Percentiles rank a stretch among this genome's conserved stretches.
Conservation (phyloP, 2,797 vertebrate species). For the Cephalopachus bancanus region DNA sequence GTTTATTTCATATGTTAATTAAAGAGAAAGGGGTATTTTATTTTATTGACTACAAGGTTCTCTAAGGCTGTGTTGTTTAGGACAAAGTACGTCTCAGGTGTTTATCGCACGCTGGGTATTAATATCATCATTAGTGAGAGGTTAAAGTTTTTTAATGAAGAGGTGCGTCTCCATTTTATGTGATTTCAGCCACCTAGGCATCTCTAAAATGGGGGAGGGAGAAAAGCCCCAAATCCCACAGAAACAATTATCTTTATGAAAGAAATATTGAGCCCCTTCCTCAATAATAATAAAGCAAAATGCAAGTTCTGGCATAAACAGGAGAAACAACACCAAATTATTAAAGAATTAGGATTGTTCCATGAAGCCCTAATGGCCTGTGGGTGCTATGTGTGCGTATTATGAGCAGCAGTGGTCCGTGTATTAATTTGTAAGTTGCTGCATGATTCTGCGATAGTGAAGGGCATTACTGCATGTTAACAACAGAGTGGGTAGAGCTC, state of each 20-base stretch:
- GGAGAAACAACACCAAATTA: constrained; percentile 38
- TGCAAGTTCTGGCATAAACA: constrained; percentile 60
- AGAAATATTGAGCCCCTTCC: constrained; percentile 75
- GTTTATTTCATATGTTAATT: constrained; percentile 95
- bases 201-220: constrained; percentile 66
- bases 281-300: constrained; percentile 69
- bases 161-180: constrained; percentile 81
- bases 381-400: not conserved
- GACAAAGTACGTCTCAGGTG: constrained; percentile 91
- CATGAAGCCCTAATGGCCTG: not conserved
- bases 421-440: not conserved
- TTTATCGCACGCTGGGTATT: constrained; percentile 91
- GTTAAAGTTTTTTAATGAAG: constrained; percentile 89
- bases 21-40: constrained; percentile 93
- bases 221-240: constrained; percentile 66
- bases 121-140: constrained; percentile 92
- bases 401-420: not conserved
- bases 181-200: constrained; percentile 81
- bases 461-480: not conserved
- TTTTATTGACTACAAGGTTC: constrained; percentile 90
- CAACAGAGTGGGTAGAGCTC: not conserved
- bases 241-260: constrained; percentile 82
- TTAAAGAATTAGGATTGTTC: constrained; percentile 41
- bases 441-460: not conserved
- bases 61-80: constrained; percentile 89